phyloP scores from a whole-genome alignment of 2,797 vertebrate species.

The Periparus ater region DNA sequence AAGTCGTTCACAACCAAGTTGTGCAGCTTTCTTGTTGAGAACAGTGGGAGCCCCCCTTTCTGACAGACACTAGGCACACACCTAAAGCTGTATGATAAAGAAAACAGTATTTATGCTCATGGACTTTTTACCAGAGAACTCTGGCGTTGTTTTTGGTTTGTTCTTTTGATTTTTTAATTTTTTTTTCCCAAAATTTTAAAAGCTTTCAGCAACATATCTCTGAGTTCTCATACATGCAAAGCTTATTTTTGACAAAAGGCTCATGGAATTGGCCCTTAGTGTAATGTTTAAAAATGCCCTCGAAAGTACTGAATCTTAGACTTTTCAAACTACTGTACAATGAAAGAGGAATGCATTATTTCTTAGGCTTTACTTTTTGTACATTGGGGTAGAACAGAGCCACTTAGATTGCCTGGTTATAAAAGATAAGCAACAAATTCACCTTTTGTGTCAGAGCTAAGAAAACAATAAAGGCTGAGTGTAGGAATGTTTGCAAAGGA shows the following conservation, averaged over 20 bases:
- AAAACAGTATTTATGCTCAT: not conserved
- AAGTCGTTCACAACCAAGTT: not conserved
- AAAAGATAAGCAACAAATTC: slow-evolving; percentile 8
- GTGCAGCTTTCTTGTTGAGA: not conserved
- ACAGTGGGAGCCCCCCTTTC: not conserved
- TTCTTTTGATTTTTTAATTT: not conserved
- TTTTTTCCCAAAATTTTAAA: not conserved
- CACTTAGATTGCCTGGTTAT: not conserved
- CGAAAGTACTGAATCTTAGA: not conserved
- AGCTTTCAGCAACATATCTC: not conserved
- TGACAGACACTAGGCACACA: not conserved
- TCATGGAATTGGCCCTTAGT: not conserved
- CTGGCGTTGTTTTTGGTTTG: not conserved
- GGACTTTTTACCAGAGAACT: not conserved
- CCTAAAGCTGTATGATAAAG: not conserved
- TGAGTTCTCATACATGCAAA: not conserved
- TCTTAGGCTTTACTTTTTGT: slow-evolving; percentile 21
- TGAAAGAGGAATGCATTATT: not conserved
- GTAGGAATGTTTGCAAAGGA: not conserved
- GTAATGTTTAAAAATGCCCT: not conserved
- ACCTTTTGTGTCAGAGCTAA: slow-evolving; percentile 25
- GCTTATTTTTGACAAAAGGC: not conserved
- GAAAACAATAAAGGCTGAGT: slow-evolving; percentile 9
- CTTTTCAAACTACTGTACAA: not conserved
- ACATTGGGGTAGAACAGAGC: not conserved